These are phyloP conservation scores for Asobara japonica DNA, from an alignment of 1,140 invertebrate genomes.

Conservation along the genomic window DNA sequence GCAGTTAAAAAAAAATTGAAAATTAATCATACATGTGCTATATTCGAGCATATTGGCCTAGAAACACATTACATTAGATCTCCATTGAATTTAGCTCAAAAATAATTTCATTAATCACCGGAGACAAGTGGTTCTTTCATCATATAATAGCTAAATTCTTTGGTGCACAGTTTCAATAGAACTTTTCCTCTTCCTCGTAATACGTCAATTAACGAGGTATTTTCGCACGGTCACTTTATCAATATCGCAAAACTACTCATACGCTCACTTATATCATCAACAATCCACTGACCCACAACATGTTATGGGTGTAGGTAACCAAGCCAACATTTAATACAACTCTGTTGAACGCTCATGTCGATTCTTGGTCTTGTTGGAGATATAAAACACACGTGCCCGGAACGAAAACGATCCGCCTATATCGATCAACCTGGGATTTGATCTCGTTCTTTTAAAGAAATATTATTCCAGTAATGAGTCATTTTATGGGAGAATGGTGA, in stretches of 20 bases:
- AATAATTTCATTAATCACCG: neutral
- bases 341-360: neutral
- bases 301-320: slow-evolving; percentile 6
- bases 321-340: neutral
- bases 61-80: too few relatives aligned
- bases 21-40: too few relatives aligned
- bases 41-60: too few relatives aligned
- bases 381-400: slow-evolving; percentile 13
- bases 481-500: neutral
- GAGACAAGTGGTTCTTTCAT: neutral
- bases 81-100: too few relatives aligned
- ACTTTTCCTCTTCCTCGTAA: neutral
- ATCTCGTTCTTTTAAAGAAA: neutral
- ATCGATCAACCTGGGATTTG: neutral
- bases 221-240: slow-evolving; percentile 1
- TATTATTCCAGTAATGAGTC: neutral
- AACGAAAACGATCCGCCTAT: slow-evolving; percentile 16
- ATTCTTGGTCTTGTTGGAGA: neutral
- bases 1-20: too few relatives aligned
- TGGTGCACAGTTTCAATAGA: too few relatives aligned
- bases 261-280: slow-evolving; percentile 10
- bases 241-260: neutral
- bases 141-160: neutral
- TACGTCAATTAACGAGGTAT: slow-evolving; percentile 1
- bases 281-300: slow-evolving; percentile 18